Conservation (phyloP, 2,797 vertebrate genomes). For the Gadopsis bispinosus region DNA sequence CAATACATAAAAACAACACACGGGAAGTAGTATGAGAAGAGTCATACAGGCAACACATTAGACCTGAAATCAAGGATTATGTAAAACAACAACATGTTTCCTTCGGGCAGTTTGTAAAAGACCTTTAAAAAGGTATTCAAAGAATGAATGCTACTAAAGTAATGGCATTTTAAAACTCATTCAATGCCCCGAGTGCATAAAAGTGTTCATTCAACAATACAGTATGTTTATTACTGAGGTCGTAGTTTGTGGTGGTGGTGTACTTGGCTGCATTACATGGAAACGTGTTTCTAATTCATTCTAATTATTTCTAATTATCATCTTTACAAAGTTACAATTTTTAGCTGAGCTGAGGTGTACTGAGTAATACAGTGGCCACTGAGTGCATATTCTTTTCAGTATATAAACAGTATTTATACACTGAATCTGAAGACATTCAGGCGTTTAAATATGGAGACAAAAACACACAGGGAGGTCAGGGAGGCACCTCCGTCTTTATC, state of each 20-base stretch:
- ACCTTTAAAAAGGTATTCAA: too few species aligned
- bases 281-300: not conserved
- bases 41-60: too few species aligned
- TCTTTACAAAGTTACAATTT: not conserved
- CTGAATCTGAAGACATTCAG: not conserved
- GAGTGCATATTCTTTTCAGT: not conserved
- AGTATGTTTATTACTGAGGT: not conserved
- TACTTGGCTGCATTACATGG: not conserved
- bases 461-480: not conserved
- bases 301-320: too few species aligned
- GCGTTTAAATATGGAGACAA: not conserved
- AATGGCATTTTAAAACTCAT: too few species aligned
- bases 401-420: not conserved
- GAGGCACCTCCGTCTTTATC: constrained; percentile 14
- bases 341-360: too few species aligned
- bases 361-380: not conserved
- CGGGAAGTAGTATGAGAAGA: too few species aligned
- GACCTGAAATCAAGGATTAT: too few species aligned
- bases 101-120: too few species aligned
- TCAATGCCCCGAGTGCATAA: too few species aligned
- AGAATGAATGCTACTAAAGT: too few species aligned
- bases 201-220: not conserved
- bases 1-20: too few species aligned
- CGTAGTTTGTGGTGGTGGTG: not conserved
- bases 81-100: too few species aligned